These are phyloP conservation scores for Condylura cristata DNA, from an alignment of 2,113 vertebrate genomes.

Conservation along the genomic window DNA sequence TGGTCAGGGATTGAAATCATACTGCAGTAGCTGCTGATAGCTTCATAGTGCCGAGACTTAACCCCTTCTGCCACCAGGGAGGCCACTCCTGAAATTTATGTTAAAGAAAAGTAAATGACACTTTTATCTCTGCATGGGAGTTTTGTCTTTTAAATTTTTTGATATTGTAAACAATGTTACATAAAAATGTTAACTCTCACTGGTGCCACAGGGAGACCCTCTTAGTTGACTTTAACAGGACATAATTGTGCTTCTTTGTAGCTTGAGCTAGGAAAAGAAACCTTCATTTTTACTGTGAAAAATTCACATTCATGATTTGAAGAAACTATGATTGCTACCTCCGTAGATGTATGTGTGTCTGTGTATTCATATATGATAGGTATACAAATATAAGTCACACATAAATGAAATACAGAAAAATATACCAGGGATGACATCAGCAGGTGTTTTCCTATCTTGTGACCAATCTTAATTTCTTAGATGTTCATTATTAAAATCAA, in stretches of 20 bases:
- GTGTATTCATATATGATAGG: not conserved
- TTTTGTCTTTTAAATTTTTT: not conserved
- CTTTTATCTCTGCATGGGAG: not conserved
- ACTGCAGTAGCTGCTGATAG: too few species aligned
- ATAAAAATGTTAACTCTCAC: not conserved
- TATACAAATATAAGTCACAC: too few species aligned
- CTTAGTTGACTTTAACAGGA: not conserved
- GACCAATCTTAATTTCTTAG: not conserved
- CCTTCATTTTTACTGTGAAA: not conserved
- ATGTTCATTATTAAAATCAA: not conserved
- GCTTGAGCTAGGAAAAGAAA: not conserved
- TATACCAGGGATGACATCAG: not conserved
- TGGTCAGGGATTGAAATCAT: too few species aligned
- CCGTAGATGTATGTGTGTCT: not conserved
- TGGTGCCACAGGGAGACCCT: too few species aligned
- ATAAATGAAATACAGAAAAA: not conserved
- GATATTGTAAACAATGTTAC: not conserved
- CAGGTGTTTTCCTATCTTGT: not conserved
- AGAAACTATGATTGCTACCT: not conserved
- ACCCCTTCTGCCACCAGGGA: too few species aligned
- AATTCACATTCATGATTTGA: not conserved
- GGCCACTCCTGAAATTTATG: slow-evolving; percentile 72
- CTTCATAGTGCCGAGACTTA: too few species aligned
- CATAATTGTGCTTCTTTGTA: not conserved
- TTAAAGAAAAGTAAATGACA: not conserved